Percentiles rank a stretch among this genome's conserved stretches.
These are phyloP conservation scores for Sthenelais limicola DNA, from an alignment of 2,888 invertebrate species.

Conservation along the genomic window DNA sequence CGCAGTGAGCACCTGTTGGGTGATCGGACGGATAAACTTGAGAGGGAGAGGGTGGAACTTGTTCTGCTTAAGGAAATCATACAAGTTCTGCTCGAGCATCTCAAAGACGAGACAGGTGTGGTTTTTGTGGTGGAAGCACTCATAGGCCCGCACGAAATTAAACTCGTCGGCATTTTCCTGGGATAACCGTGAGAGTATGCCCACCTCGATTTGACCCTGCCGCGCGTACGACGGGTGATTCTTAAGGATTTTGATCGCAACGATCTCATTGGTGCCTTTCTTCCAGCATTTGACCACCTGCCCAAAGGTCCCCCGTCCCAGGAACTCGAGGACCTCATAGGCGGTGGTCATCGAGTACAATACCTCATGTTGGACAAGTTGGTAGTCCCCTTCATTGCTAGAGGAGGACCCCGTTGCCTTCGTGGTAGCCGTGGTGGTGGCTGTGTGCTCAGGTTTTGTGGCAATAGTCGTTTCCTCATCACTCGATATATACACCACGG, in stretches of 20 bases:
- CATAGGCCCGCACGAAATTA: slow-evolving; percentile 99
- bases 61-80: slow-evolving; percentile 99
- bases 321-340: slow-evolving; percentile 97
- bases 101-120: slow-evolving; percentile 99
- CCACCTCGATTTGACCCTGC: slow-evolving; percentile 99
- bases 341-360: slow-evolving; percentile 94
- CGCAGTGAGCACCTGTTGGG: slow-evolving; percentile 95
- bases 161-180: slow-evolving; percentile 78
- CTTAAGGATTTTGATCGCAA: slow-evolving; percentile 99
- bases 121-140: slow-evolving; percentile 99
- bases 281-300: slow-evolving; percentile 99
- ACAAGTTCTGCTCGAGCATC: slow-evolving; percentile 99
- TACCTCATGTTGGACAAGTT: slow-evolving; percentile 97
- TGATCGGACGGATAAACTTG: slow-evolving; percentile 97
- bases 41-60: slow-evolving; percentile 99
- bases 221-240: slow-evolving; percentile 99
- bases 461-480: slow-evolving; percentile 63
- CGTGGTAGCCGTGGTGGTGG: slow-evolving; percentile 44
- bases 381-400: slow-evolving; percentile 91
- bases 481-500: slow-evolving; percentile 58
- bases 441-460: slow-evolving; percentile 10
- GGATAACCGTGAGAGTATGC: slow-evolving; percentile 73
- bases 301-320: slow-evolving; percentile 99
- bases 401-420: slow-evolving; percentile 49
- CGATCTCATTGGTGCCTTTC: slow-evolving; percentile 99